These are phyloP conservation scores for Cyrtorhinus lividipennis DNA, from an alignment of 1,140 invertebrate genomes.

Conservation along the genomic window DNA sequence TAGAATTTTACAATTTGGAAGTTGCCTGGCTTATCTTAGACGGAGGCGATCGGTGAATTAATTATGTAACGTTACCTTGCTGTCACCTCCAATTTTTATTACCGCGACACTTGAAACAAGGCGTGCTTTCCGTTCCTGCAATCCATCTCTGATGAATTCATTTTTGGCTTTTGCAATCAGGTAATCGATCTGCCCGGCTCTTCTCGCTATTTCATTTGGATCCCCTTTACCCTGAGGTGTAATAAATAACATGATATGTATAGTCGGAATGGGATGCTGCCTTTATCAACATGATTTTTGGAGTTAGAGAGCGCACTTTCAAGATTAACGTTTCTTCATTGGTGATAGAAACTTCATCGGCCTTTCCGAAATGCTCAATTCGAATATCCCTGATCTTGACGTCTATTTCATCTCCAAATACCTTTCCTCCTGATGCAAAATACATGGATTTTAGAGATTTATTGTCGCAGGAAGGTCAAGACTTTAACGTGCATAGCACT, in stretches of 20 bases:
- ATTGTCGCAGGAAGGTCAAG: not conserved
- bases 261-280: conserved; percentile 38
- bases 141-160: conserved; percentile 60
- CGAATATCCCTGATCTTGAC: conserved; percentile 52
- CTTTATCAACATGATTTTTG: not conserved
- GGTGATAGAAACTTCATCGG: conserved; percentile 29
- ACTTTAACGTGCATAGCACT: not conserved
- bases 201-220: conserved; percentile 40
- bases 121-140: conserved; percentile 54
- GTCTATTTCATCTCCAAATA: conserved; percentile 52
- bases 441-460: not conserved
- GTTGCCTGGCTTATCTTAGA: not conserved
- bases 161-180: conserved; percentile 46
- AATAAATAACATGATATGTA: conserved; percentile 51
- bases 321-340: conserved; percentile 12
- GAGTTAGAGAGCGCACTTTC: not conserved
- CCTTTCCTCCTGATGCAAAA: conserved; percentile 34
- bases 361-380: conserved; percentile 39
- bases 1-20: not conserved
- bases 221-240: conserved; percentile 42
- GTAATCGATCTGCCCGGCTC: conserved; percentile 46
- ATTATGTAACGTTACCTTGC: conserved; percentile 32
- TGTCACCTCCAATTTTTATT: conserved; percentile 53
- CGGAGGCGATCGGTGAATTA: not conserved
- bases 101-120: conserved; percentile 53